Percentiles rank a stretch among this genome's conserved stretches.
Evolutionary conservation across 2,113 vertebrate species (phyloP).

Genomic region (Rhombomys opimus): DNA sequence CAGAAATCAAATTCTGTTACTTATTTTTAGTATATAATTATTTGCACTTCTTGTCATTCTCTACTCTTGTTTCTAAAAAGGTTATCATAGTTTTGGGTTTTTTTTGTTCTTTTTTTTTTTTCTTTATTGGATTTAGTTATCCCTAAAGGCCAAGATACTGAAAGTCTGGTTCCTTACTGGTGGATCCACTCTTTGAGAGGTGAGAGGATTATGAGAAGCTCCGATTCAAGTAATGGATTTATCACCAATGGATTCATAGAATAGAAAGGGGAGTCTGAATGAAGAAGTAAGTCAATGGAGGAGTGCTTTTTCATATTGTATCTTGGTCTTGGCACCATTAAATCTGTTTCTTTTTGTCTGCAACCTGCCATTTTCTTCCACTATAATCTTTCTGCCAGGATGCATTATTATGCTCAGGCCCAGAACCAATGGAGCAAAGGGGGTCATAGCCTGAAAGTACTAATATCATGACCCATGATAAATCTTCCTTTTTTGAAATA

Average conservation of each 20-base stretch:
- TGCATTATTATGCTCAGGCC: not conserved
- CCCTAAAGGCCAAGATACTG: not conserved
- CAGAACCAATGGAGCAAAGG: not conserved
- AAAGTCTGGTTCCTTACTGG: not conserved
- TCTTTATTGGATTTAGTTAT: not conserved
- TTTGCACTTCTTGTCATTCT: not conserved
- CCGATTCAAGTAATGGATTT: not conserved
- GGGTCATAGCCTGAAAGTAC: not conserved
- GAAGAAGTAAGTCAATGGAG: not conserved
- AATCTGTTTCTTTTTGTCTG: not conserved
- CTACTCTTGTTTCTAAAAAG: slow-evolving; percentile 11
- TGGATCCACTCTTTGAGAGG: not conserved
- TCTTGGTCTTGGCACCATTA: not conserved
- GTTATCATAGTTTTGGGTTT: not conserved
- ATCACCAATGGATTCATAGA: not conserved
- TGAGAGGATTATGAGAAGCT: not conserved
- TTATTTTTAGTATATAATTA: slow-evolving; percentile 45
- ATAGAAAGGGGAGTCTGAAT: not conserved
- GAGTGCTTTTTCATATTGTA: not conserved
- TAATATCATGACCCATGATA: not conserved
- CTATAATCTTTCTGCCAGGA: not conserved
- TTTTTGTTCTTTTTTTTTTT: not conserved
- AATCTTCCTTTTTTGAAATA: not conserved
- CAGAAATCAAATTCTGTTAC: slow-evolving; percentile 42
- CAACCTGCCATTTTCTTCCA: not conserved